Evolutionary conservation across 2,888 invertebrate genomes (phyloP), one percentile per base, ranked within the genome.

Genomic region (Apamea epomidion): DNA sequence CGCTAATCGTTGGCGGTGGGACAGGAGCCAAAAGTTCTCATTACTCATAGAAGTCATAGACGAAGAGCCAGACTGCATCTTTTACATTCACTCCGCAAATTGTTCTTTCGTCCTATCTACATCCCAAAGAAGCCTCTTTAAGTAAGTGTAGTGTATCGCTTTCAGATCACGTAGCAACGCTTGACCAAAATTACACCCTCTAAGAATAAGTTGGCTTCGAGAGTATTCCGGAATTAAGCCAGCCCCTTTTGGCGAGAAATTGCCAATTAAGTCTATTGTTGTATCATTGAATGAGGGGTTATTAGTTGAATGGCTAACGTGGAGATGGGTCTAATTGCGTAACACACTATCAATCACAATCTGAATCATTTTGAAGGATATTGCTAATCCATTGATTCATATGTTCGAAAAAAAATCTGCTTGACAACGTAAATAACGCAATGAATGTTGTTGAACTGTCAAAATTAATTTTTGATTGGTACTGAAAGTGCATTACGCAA

Each of bases 81-180:
- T 81, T 81, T 67, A 62, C 42, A 81, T 89, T 87, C 82, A 48
- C 42, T 37, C 7, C 48, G 51, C 62, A 69, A 32, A 48, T 69
- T 65, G 62, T 75, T 77, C 54, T 74, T 71, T 73, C 70, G 14
- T 84, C 42, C 77, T 81, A 86, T 84, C 82, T 84, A 78, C 75
- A 80, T 76, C 65, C 29, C 10, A 87, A 81, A 78, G 77, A 79
- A 69, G 69, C 32, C 77, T 80, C 81, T 84, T 85, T 83, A 73
- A 79, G 82, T 70, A 87, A 91, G 88, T 87, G 82, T 77, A 83
- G 78, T 79, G 81, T 92, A 92, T 91, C 90, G 90, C 81, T 92
- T 81, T 88, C 92, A 76, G 92, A 92, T 94, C 95, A 95, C 95
- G 95, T 94, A 91, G 85, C 73, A 87, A 71, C 90, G 89, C 94